phyloP scores from a whole-genome alignment of 1,140 invertebrate genomes.

The Phymorhynchus buccinoides region DNA sequence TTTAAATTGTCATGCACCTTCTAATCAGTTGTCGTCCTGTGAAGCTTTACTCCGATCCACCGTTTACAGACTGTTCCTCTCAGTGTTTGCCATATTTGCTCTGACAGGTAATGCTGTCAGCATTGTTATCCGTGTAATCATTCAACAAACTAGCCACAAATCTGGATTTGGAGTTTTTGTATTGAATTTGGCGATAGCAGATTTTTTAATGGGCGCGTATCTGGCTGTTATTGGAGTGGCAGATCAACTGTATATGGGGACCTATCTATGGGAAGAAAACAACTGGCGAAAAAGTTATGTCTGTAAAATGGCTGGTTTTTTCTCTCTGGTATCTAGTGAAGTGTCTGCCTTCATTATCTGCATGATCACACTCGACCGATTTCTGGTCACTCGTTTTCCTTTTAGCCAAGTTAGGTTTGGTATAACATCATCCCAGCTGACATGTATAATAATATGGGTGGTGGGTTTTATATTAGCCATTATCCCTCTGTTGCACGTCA shows the following conservation, averaged over 20 bases:
- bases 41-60: slow-evolving; percentile 6
- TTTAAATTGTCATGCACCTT: not conserved
- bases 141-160: not conserved
- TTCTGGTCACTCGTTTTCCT: slow-evolving; percentile 52
- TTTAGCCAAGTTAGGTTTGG: slow-evolving; percentile 41
- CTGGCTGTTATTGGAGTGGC: slow-evolving; percentile 56
- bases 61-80: slow-evolving; percentile 40
- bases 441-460: slow-evolving; percentile 35
- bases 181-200: slow-evolving; percentile 53
- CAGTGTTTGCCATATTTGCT: slow-evolving; percentile 46
- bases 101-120: slow-evolving; percentile 51
- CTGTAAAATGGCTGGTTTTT: slow-evolving; percentile 60
- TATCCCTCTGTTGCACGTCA: not conserved
- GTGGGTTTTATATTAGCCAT: slow-evolving; percentile 35
- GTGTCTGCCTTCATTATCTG: slow-evolving; percentile 53
- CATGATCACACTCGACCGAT: slow-evolving; percentile 55
- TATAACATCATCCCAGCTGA: slow-evolving; percentile 19
- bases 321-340: slow-evolving; percentile 56
- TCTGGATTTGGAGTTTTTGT: not conserved
- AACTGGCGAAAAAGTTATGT: slow-evolving; percentile 46
- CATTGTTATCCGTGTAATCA: slow-evolving; percentile 35
- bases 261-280: slow-evolving; percentile 49
- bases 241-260: slow-evolving; percentile 52
- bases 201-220: slow-evolving; percentile 64
- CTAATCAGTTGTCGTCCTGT: slow-evolving; percentile 1